Conservation (phyloP, 2,797 vertebrate species). For the Malacoraja senta region DNA sequence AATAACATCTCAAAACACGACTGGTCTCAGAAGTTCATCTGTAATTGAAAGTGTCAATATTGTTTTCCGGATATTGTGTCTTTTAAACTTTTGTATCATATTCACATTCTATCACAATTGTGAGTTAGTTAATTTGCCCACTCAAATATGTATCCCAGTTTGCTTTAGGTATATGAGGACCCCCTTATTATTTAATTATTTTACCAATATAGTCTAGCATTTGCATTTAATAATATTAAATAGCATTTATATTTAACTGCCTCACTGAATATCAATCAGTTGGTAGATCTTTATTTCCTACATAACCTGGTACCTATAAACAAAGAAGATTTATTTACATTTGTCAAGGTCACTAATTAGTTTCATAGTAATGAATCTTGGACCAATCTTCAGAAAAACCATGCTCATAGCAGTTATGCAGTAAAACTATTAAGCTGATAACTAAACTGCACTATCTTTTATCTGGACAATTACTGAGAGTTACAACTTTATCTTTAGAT, state of each 20-base stretch:
- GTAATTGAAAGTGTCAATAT: background rate
- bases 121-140: background rate
- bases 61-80: background rate
- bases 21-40: background rate
- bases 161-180: background rate
- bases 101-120: background rate
- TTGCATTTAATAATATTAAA: background rate
- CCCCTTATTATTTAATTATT: background rate
- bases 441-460: background rate
- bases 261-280: background rate
- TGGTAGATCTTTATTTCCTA: background rate
- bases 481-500: constrained; percentile 20
- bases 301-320: background rate
- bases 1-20: background rate
- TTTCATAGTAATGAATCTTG: background rate
- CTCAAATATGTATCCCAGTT: background rate
- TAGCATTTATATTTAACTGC: no score
- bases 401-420: background rate
- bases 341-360: background rate
- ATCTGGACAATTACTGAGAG: background rate
- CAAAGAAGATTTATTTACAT: background rate
- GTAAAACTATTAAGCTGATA: background rate
- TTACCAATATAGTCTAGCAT: background rate
- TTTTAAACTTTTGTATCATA: background rate
- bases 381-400: constrained; percentile 2